Base-by-base conservation (phyloP, 2,113 vertebrate genomes). In the Dolichotis patagonum region DNA sequence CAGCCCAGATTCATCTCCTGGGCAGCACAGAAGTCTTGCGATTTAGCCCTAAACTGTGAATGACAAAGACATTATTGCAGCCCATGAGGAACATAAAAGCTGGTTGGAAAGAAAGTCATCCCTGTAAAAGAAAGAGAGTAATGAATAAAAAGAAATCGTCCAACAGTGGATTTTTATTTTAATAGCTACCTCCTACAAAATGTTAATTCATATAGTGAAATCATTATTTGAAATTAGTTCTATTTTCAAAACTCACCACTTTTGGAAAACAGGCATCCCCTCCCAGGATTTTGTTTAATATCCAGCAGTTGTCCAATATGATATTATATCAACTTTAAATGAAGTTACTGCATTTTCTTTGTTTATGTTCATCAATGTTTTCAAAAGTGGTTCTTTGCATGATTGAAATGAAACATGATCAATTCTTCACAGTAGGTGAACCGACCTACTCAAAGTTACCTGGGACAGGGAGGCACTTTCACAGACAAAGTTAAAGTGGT, bases 261-360 rank as follows among this genome's bases (percentile, higher is more conserved):
- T n/a, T 30, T 41, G 32, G 69, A 49, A 78, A 52, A 67, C 30
- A 58, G 32, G 22, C 83, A 19, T 19, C 93, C 41, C 58, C 60
- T 63, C 14, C n/a, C 32, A 71, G 10, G 75, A 35, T 92, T 84
- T 89, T 86, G 16, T 73, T 92, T 60, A n/a, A 73, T 90, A 52
- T 69, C 20, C 10, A 41, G 43, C 6, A 6, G 19, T 85, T 28
- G 14, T 38, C 54, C 62, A 77, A 4, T 32, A 46, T 46, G 9
- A 35, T 43, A 56, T 7, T 35, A 3, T 46, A 78, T 24, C 63
- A 58, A 26, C 38, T 82, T 87, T 35, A 77, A 17, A 84, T 81
- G 75, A 90, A 86, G 91, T 52, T 56, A 73, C 43, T 82, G 32
- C 3, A 60, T 94, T 62, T 83, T 93, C 71, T 94, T 85, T 82